These are phyloP conservation scores for Ophiothrix spiculata DNA, from an alignment of 35 echinoderm and acorn worm species.

Conservation along the genomic window DNA sequence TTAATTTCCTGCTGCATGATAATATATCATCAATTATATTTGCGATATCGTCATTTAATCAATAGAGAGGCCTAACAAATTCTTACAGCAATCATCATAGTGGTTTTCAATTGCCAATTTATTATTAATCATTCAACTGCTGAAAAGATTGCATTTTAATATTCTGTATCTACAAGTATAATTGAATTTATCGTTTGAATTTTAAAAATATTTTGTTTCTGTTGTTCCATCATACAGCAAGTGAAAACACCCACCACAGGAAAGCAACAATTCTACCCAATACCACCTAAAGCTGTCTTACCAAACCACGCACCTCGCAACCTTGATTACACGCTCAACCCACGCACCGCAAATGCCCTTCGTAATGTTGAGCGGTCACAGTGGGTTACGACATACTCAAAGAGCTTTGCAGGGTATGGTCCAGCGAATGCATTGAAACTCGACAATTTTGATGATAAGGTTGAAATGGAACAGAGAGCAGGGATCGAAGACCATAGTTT, in stretches of 20 bases:
- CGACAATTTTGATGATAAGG: constrained; percentile 86
- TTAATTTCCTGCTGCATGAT: no score
- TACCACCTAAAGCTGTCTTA: constrained; percentile 87
- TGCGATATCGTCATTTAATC: no score
- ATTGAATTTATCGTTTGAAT: no score
- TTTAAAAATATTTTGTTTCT: no score
- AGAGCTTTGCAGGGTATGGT: constrained; percentile 77
- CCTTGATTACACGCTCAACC: constrained; percentile 70
- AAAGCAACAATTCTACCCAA: constrained; percentile 89
- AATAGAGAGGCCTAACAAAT: no score
- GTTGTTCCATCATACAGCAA: no score
- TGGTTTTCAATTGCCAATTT: no score
- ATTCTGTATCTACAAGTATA: no score
- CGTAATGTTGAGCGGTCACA: constrained; percentile 90
- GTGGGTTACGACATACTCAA: constrained; percentile 88
- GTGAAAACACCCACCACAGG: constrained; percentile 80
- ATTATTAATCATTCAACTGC: no score
- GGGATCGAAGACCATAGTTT: constrained; percentile 91
- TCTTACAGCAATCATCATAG: no score
- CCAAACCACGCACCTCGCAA: constrained; percentile 84
- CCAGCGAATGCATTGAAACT: constrained; percentile 59
- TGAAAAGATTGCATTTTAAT: no score
- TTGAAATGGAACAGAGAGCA: constrained; percentile 62
- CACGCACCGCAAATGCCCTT: constrained; percentile 73
- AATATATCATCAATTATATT: no score